Conservation (phyloP, 2,797 vertebrate genomes). For the Xyrichtys novacula region DNA sequence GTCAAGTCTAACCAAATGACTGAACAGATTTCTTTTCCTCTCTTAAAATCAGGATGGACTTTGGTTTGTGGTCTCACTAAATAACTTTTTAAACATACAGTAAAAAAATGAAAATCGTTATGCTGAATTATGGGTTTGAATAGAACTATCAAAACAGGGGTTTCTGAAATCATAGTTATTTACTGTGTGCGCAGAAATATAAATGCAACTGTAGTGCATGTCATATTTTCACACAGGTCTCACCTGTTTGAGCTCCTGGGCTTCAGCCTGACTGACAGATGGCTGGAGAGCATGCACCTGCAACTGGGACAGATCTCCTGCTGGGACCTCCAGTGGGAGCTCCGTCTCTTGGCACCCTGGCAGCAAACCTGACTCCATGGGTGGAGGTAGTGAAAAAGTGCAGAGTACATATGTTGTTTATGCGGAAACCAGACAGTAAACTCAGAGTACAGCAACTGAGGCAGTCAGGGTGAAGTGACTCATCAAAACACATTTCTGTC, state of each 20-base stretch:
- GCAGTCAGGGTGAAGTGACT: conserved; percentile 71
- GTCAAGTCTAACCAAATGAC: conserved; percentile 74
- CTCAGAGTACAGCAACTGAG: conserved; percentile 63
- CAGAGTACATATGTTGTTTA: conserved; percentile 70
- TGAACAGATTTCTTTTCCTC: conserved; percentile 75
- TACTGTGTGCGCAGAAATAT: conserved; percentile 36
- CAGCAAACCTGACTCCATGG: conserved; percentile 81
- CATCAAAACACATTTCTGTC: conserved; percentile 70
- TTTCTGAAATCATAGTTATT: conserved; percentile 55
- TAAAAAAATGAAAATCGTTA: conserved; percentile 73
- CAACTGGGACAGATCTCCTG: conserved; percentile 80
- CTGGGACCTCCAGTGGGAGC: conserved; percentile 77
- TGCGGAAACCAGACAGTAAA: conserved; percentile 71
- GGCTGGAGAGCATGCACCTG: conserved; percentile 87
- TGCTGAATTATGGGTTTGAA: conserved; percentile 70
- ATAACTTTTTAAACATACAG: conserved; percentile 77
- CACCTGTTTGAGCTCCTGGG: conserved; percentile 94
- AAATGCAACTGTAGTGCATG: conserved; percentile 21
- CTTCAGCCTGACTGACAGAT: conserved; percentile 88
- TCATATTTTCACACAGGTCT: conserved; percentile 41
- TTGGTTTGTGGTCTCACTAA: conserved; percentile 79
- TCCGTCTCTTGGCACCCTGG: conserved; percentile 76
- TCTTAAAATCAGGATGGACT: conserved; percentile 76
- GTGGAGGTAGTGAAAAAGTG: conserved; percentile 68
- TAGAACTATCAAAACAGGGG: conserved; percentile 64